Evolutionary conservation across 2,113 vertebrate species (phyloP).

Genomic region (Chiloscyllium plagiosum): DNA sequence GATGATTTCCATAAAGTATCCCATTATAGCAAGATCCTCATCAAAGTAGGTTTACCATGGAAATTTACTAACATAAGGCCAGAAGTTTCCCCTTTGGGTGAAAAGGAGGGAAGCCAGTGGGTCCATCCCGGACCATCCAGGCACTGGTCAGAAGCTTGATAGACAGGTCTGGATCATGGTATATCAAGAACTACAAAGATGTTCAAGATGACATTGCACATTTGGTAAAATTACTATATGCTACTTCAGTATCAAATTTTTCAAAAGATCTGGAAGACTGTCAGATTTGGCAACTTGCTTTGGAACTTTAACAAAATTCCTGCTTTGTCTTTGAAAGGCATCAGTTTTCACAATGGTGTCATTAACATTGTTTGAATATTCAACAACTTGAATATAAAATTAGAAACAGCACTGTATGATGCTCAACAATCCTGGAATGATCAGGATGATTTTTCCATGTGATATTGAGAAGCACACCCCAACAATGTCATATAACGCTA

Average conservation of each 20-base stretch:
- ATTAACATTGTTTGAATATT: conserved; percentile 10
- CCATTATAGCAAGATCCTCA: not conserved
- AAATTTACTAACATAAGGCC: not conserved
- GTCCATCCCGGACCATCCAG: not conserved
- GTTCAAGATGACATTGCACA: not conserved
- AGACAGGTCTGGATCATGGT: not conserved
- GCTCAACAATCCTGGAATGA: not conserved
- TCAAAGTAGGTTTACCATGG: not conserved
- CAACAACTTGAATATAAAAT: not conserved
- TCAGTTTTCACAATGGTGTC: not conserved
- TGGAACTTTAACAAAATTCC: not conserved
- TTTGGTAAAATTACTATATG: not conserved
- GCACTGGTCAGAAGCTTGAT: not conserved
- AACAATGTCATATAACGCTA: not conserved
- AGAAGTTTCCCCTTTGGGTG: not conserved
- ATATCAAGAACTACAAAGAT: not conserved
- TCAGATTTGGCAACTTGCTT: not conserved
- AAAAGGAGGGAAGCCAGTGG: not conserved
- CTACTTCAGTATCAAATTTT: not conserved
- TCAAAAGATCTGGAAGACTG: not conserved
- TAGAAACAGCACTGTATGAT: not conserved
- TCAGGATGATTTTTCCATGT: not conserved
- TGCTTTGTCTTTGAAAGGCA: not conserved
- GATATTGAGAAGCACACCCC: not conserved
- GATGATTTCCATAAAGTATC: not conserved